These are phyloP conservation scores for Drosophila melanosoma DNA, from an alignment of 2,888 invertebrate genomes.

Conservation along the genomic window DNA sequence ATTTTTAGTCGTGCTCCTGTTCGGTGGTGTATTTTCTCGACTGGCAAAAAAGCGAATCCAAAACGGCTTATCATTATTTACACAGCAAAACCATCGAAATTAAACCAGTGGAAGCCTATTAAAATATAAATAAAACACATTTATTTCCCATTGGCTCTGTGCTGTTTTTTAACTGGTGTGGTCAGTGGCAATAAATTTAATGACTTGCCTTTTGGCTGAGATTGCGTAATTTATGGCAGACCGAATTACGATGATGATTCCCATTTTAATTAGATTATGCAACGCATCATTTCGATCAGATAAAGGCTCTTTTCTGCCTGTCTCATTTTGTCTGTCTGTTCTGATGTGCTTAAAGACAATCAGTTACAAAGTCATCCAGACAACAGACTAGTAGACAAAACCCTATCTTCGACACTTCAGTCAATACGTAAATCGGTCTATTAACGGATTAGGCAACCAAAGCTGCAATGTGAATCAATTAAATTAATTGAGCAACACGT, in stretches of 20 bases:
- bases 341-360: conserved; percentile 48
- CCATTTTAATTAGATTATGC: conserved; percentile 71
- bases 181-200: conserved; percentile 73
- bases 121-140: conserved; percentile 70
- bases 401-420: conserved; percentile 40
- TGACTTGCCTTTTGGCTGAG: conserved; percentile 65
- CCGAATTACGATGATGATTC: conserved; percentile 17
- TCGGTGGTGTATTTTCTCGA: conserved; percentile 14
- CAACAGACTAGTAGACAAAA: conserved; percentile 15
- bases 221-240: conserved; percentile 72
- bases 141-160: conserved; percentile 58
- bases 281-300: conserved; percentile 32
- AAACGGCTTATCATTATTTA: conserved; percentile 72
- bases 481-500: conserved; percentile 25
- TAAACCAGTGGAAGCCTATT: conserved; percentile 42
- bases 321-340: too few species aligned
- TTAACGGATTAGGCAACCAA: conserved; percentile 34
- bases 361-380: conserved; percentile 3
- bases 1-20: conserved; percentile 11
- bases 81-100: conserved; percentile 56
- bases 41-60: conserved; percentile 16
- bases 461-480: conserved; percentile 68
- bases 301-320: conserved; percentile 18
- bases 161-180: conserved; percentile 3
- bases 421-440: conserved; percentile 8